Base-by-base conservation (phyloP, 2,113 vertebrate genomes). In the Corythornis madagascariensis region DNA sequence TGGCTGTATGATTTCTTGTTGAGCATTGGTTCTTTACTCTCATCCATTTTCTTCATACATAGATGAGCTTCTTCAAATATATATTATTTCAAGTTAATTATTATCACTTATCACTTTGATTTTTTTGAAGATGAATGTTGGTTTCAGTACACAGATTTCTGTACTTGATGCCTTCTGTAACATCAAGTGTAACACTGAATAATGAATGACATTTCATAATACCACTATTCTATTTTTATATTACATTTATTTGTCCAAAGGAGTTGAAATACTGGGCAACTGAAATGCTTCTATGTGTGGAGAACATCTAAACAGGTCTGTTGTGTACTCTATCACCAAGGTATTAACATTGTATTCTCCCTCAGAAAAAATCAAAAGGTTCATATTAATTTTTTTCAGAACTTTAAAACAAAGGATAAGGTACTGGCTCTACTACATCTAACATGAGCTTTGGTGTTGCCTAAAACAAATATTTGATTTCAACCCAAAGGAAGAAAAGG, bases 1-100 rank as follows among this genome's bases (percentile, higher is more conserved):
- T 45, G 52, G 21, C 24, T 53, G 7, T 57, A 50, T 57, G 88
- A 45, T 64, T 95, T 93, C 60, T 85, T 81, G 11, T 77, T 88
- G 29, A 80, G 29, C 43, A 60, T 88, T 94, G 89, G 10, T 91
- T 92, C 73, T 89, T 83, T 76, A 86, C 20, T 91, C 2, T 0
- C 77, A 93, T 94, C 43, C 31, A 82, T 87, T 92, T 86, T 83
- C 43, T 81, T 83, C 86, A 70, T 74, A 61, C 4, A 0, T 57
- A 92, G 64, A 86, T 93, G 76, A 93, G 42, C 35, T 87, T 82
- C 69, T 87, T 65, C 43, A 92, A 83, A 92, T 83, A 83, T 55
- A 66, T 93, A 89, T 95, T 93, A 86, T 93, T 96, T 80, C 75
- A 93, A 53, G 80, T 95, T 96, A 91, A 67, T 85, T 84, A 45